phyloP scores from a whole-genome alignment of 2,797 vertebrate species.

The Lindbergichthys nudifrons region DNA sequence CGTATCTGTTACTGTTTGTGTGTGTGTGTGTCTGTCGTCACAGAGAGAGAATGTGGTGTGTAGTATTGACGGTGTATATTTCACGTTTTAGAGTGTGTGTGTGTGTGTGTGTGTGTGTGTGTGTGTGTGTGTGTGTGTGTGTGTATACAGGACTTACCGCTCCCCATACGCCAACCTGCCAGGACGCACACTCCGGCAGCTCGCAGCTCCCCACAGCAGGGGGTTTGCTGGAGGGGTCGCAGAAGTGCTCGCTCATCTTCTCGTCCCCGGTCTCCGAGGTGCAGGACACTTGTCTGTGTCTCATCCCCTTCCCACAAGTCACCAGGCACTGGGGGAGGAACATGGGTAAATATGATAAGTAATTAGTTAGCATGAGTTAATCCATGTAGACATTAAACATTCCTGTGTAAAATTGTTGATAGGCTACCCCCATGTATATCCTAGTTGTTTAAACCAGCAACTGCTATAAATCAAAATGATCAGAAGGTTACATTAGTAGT shows the following conservation, averaged over 20 bases:
- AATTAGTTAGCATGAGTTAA: not conserved
- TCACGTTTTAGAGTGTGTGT: no score
- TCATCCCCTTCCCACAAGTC: constrained; percentile 92
- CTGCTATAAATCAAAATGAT: not conserved
- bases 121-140: constrained; percentile 24
- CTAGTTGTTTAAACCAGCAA: not conserved
- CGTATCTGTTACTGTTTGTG: no score
- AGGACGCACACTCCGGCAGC: constrained; percentile 90
- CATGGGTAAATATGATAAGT: not conserved
- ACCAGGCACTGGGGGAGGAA: constrained; percentile 86
- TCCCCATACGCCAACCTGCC: constrained; percentile 95
- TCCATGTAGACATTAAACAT: not conserved
- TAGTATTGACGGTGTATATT: no score
- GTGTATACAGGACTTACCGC: constrained; percentile 85
- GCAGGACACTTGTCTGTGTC: constrained; percentile 91
- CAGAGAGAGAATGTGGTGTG: no score
- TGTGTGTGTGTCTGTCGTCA: no score
- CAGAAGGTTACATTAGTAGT: not conserved
- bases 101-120: not conserved
- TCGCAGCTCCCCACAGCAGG: constrained; percentile 85
- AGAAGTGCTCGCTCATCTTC: constrained; percentile 88
- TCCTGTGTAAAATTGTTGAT: not conserved
- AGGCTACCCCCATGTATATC: not conserved
- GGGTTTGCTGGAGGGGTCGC: constrained; percentile 87
- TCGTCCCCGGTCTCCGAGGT: constrained; percentile 81